Base-by-base conservation (phyloP, 2,888 invertebrate genomes). In the Odontocerum albicorne region DNA sequence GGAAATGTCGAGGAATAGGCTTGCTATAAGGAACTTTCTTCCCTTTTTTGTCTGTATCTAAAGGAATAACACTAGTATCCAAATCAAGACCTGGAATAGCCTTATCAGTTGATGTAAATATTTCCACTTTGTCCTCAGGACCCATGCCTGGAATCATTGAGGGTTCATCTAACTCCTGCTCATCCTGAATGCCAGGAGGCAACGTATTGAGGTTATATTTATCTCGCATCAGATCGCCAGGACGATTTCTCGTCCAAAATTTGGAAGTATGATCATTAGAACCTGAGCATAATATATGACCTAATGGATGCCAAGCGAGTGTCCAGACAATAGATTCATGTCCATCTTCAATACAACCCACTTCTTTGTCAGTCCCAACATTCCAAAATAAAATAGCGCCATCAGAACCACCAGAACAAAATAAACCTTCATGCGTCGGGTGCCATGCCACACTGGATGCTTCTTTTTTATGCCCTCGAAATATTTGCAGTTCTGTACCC, bases 301-400 rank as follows among this genome's bases (percentile, higher is more conserved):
- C 99, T 13, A 99, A 77, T 0, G 99, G 99, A 80, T 99, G 99
- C 99, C 99, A 99, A 21, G 96, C 96, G 68, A 99, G 80, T 10
- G 96, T 94, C 99, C 99, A 99, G 2, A 99, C 96, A 68, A 97
- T 96, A 67, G 95, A 96, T 72, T 99, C 99, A 73, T 99, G 99
- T 2, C 99, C 99, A 66, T 96, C 92, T 77, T 99, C 98, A 67
- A 99, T 96, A 13, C 92, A 88, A 13, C 98, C 98, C 31, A 99
- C 93, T 80, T 99, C 98, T 72, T 97, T 97, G 69, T 98, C 98
- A 62, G 93, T 92, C 1, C 93, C 97, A 63, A 97, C 97, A 77
- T 96, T 90, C 99, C 99, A 99, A 72, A 98, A 99, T 68, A 98
- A 83, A 66, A 99, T 93, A 8, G 96, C 92, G 15, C 99, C 99